Conservation (phyloP, 1,140 invertebrate species). For the Atta texana region DNA sequence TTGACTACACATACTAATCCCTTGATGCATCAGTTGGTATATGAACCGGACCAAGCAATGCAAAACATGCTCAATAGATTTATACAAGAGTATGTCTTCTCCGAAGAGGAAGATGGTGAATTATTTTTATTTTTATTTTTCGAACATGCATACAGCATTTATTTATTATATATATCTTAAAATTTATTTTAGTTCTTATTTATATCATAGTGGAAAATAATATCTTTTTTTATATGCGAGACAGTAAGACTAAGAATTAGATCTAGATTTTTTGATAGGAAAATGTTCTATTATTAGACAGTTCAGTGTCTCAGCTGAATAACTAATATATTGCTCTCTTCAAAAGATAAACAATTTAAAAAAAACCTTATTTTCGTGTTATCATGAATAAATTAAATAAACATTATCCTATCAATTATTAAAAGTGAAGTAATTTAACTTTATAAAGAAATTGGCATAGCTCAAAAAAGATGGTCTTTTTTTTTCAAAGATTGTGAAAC, state of each 20-base stretch:
- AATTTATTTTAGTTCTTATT: background rate
- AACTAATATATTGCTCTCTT: too few relatives aligned
- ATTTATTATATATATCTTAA: background rate
- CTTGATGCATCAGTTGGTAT: constrained; percentile 91
- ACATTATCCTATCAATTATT: too few relatives aligned
- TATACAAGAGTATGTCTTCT: constrained; percentile 97
- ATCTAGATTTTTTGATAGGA: background rate
- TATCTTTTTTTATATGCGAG: background rate
- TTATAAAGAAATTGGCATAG: too few relatives aligned
- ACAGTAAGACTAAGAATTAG: background rate
- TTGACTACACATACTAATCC: constrained; percentile 88
- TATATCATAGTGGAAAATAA: background rate
- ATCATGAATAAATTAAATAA: too few relatives aligned
- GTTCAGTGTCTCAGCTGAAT: background rate
- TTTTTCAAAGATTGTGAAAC: too few relatives aligned
- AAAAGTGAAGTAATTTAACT: too few relatives aligned
- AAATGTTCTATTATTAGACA: background rate
- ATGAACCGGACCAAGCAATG: constrained; percentile 93
- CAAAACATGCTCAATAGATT: constrained; percentile 95
- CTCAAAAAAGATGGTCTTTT: too few relatives aligned
- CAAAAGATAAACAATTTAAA: too few relatives aligned
- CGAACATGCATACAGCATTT: background rate
- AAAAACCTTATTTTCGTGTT: too few relatives aligned
- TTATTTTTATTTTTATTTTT: background rate
- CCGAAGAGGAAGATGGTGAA: constrained; percentile 93